Percentiles rank a stretch among this genome's conserved stretches.
These are phyloP conservation scores for Drosophila pruinosa DNA, from an alignment of 1,140 invertebrate species.

Conservation along the genomic window DNA sequence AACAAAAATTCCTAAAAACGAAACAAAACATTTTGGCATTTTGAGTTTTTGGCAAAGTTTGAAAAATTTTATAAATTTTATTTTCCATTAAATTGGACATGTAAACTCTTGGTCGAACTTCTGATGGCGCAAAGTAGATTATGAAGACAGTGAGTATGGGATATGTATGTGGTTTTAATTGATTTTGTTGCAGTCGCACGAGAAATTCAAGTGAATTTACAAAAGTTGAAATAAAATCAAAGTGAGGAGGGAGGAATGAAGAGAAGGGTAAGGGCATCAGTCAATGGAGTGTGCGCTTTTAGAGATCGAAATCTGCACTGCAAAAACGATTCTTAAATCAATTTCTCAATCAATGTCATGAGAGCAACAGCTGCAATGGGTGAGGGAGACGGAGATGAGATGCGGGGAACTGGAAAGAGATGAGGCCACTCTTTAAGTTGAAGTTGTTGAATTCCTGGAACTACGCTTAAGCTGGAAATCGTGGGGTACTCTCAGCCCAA, in stretches of 20 bases:
- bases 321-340: constrained; percentile 76
- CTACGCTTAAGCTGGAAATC: constrained; percentile 58
- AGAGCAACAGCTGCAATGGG: constrained; percentile 17
- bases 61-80: constrained; percentile 34
- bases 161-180: constrained; percentile 24
- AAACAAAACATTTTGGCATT: constrained; percentile 17
- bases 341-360: constrained; percentile 81
- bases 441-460: constrained; percentile 58
- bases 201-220: constrained; percentile 7
- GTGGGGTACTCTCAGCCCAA: constrained; percentile 47
- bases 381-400: neutral
- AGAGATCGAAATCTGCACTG: constrained; percentile 55
- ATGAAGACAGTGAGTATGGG: neutral
- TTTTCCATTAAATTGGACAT: constrained; percentile 49
- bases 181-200: constrained; percentile 29
- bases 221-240: constrained; percentile 18
- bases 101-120: constrained; percentile 7
- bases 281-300: constrained; percentile 33
- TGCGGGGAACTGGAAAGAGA: neutral
- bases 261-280: neutral
- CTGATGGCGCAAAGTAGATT: neutral
- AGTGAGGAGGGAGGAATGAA: neutral
- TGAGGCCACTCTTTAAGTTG: constrained; percentile 19
- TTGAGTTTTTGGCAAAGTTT: constrained; percentile 1
- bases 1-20: constrained; percentile 12